These are phyloP conservation scores for Helicolenus hilgendorfi DNA, from an alignment of 2,797 vertebrate genomes.

Conservation along the genomic window DNA sequence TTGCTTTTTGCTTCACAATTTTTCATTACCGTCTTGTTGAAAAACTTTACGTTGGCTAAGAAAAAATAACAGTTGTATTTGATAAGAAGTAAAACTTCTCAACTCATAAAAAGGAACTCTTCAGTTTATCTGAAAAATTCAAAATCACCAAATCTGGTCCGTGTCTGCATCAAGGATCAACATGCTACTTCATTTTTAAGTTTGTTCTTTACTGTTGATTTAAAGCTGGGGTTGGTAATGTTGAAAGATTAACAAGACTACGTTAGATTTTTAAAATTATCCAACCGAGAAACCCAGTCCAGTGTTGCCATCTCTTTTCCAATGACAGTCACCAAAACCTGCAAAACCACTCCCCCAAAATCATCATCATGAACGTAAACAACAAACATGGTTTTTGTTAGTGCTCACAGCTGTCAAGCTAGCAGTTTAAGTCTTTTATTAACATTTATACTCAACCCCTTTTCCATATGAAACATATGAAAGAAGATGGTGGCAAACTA, in stretches of 20 bases:
- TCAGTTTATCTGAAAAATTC: neutral
- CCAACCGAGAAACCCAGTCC: neutral
- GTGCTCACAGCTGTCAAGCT: too few relatives aligned
- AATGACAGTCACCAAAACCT: neutral
- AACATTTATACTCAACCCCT: too few relatives aligned
- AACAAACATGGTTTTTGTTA: too few relatives aligned
- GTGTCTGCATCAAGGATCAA: neutral
- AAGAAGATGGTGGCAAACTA: too few relatives aligned
- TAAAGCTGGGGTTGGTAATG: neutral
- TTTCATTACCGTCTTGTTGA: neutral
- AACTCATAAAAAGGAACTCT: neutral
- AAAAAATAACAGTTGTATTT: neutral
- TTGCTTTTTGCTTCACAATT: neutral
- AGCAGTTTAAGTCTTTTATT: too few relatives aligned
- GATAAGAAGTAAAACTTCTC: neutral
- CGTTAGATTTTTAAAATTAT: neutral
- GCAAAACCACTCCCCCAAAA: neutral
- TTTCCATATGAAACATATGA: too few relatives aligned
- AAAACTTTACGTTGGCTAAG: neutral
- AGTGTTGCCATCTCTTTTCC: neutral
- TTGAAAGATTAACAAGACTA: neutral
- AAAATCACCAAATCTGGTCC: neutral
- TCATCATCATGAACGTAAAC: fast-evolving
- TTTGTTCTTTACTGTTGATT: neutral
- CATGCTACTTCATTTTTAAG: neutral